Evolutionary conservation across 2,113 vertebrate species (phyloP).

Genomic region (Colaptes auratus): DNA sequence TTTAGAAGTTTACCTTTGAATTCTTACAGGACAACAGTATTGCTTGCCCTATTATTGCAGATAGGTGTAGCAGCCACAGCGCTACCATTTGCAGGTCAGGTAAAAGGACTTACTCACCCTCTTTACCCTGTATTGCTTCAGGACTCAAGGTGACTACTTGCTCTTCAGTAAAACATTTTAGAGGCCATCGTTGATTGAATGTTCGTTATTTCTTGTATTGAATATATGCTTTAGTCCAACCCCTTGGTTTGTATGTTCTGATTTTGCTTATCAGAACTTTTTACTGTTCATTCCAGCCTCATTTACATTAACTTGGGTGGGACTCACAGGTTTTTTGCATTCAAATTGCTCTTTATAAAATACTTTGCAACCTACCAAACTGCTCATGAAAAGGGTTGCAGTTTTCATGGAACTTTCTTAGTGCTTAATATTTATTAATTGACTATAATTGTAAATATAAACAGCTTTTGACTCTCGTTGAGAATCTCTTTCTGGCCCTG

Average conservation of each 20-base stretch:
- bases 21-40: neutral
- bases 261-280: neutral
- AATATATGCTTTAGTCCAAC: neutral
- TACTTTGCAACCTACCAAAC: neutral
- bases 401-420: neutral
- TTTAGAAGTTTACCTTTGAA: neutral
- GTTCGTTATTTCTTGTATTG: neutral
- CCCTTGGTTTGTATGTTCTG: neutral
- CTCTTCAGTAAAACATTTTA: neutral
- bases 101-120: neutral
- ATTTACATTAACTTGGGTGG: neutral
- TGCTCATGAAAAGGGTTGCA: neutral
- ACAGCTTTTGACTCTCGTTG: neutral
- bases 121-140: neutral
- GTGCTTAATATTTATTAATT: neutral
- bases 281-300: neutral
- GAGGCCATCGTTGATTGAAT: neutral
- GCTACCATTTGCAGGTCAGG: fast-evolving
- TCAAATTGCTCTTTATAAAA: neutral
- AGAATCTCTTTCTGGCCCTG: neutral
- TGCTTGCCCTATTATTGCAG: neutral
- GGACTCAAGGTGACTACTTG: neutral
- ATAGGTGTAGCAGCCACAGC: neutral
- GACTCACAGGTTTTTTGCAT: neutral
- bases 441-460: neutral